Base-by-base conservation (phyloP, 2,888 invertebrate species). In the Phortica okadai region DNA sequence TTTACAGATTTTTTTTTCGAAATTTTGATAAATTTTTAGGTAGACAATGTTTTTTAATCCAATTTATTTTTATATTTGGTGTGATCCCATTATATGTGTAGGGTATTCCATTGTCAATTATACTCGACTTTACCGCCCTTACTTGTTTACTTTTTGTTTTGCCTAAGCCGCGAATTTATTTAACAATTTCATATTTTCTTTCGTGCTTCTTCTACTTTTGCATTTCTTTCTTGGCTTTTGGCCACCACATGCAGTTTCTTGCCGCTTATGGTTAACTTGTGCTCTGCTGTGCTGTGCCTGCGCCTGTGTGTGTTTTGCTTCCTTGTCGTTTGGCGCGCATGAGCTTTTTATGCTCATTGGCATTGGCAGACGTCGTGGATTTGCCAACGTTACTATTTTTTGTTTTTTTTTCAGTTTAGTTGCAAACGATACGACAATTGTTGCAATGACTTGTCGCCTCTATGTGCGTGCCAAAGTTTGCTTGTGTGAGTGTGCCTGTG, bases 331-430 rank as follows among this genome's bases (percentile, higher is more conserved):
- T 56, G 3, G n/a, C n/a, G n/a, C n/a, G 56, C 56, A 56, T 7
- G 56, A 56, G 16, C 56, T 56, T 72, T 72, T 72, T 72, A 72
- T 72, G 70, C 56, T 72, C 54, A 72, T 72, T 72, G 45, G 8
- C 50, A 50, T 50, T 50, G 50, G 50, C 50, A 50, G 50, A 50
- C 50, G 33, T 33, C 33, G 33, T 5, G 33, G 33, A 33, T 33
- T 33, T 33, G n/a, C 56, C n/a, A 56, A 56, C 5, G 5, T 21
- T 0, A 21, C 21, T 21, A 21, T 1, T 21, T 21, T 21, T 21
- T 59, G n/a, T 16, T 21, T n/a, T 59, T 59, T n/a, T 59, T 21
- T 10, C 62, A 3, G 7, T 21, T 8, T 16, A 2, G 59, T 59
- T 16, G 4, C 6, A 11, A 16, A 21, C 58, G 21, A 62, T 8